Base-by-base conservation (phyloP, 2,888 invertebrate species). In the Alviniconcha strummeri region DNA sequence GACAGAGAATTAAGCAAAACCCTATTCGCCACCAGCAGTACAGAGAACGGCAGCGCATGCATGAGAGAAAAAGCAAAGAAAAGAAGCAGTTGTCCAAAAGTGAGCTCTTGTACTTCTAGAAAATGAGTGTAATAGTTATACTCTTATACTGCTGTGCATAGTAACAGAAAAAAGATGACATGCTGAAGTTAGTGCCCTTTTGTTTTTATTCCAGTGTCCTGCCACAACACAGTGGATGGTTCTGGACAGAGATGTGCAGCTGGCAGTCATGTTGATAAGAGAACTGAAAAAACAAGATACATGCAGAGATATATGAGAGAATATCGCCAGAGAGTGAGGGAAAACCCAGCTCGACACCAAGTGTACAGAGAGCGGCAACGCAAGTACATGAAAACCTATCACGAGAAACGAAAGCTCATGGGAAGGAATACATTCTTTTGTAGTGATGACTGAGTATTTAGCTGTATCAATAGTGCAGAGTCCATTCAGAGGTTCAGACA, bases 31-130 rank as follows among this genome's bases (percentile, higher is more conserved):
- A 57, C n/a, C 78, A 78, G 64, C 78, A 78, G 57, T 78, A 78
- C 78, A 64, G 64, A 78, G 78, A 78, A 64, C 60, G 64, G 64
- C 19, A 78, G 78, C 78, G 78, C 78, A 64, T 78, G 52, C 78
- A 78, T 56, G 57, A 78, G 64, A 78, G 52, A 74, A 74, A 52
- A 52, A 74, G 72, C 7, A 74, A 52, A 13, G 11, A 74, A 52
- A 52, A 52, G 52, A 74, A 52, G 15, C 36, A 74, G 15, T 64
- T 64, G 64, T 36, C 36, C 36, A 36, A 36, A 36, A 36, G 36
- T 36, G 36, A 36, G 3, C 36, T 36, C 36, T 36, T 36, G 36
- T 36, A 36, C 36, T 36, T 36, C 36, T 36, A 36, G 36, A 36
- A 3, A 36, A 36, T 36, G 36, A 36, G 36, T 36, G 36, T 36